These are phyloP conservation scores for Agelaius tricolor DNA, from an alignment of 2,113 vertebrate species.

Conservation along the genomic window DNA sequence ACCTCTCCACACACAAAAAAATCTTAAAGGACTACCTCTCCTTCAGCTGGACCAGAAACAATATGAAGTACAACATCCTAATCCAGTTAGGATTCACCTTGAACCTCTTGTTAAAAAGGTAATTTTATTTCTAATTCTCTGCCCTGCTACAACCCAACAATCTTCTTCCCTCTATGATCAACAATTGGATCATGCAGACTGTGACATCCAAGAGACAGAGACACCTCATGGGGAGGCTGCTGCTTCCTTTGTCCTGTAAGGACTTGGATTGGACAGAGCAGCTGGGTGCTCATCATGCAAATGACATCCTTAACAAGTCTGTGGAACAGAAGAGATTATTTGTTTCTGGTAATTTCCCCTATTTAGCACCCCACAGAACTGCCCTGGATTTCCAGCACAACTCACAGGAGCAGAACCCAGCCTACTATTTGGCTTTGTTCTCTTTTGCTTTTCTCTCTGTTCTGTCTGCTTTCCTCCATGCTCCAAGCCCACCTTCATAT, in stretches of 20 bases:
- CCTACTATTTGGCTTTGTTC: not conserved
- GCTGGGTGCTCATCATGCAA: not conserved
- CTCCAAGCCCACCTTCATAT: not conserved
- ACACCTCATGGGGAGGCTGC: not conserved
- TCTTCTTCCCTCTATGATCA: not conserved
- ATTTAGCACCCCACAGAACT: not conserved
- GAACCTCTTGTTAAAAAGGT: not conserved
- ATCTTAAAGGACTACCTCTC: not conserved
- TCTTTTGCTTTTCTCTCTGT: not conserved
- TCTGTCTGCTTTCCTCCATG: not conserved
- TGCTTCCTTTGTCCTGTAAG: not conserved
- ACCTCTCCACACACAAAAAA: not conserved
- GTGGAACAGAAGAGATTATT: not conserved
- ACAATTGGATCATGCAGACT: rapidly evolving
- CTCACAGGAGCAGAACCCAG: not conserved
- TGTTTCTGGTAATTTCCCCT: not conserved
- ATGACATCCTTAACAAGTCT: not conserved
- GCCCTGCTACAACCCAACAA: too few relatives aligned
- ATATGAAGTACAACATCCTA: not conserved
- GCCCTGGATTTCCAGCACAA: not conserved
- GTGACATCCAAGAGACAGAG: not conserved
- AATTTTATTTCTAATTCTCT: not conserved
- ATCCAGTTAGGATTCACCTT: not conserved
- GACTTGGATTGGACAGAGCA: not conserved
- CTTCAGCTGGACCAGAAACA: not conserved